These are phyloP conservation scores for Eupithecia exiguata DNA, from an alignment of 2,888 invertebrate genomes.

Conservation along the genomic window DNA sequence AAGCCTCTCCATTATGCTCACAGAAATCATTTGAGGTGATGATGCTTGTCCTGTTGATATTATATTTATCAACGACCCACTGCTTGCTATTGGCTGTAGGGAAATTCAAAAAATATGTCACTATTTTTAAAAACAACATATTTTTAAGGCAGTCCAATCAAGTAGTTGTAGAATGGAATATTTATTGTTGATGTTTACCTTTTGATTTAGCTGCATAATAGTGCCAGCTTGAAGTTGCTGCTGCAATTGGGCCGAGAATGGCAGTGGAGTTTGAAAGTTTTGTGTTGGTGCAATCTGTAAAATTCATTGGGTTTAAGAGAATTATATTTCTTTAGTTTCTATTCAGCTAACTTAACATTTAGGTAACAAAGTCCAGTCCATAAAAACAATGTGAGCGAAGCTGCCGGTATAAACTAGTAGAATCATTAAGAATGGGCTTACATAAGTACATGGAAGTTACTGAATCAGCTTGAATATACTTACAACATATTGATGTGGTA, in stretches of 20 bases:
- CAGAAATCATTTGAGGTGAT: conserved; percentile 76
- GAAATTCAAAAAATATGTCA: conserved; percentile 44
- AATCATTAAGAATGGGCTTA: not conserved
- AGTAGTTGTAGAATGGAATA: conserved; percentile 10
- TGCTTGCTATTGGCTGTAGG: conserved; percentile 78
- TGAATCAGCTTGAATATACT: conserved; percentile 48
- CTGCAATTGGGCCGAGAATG: conserved; percentile 72
- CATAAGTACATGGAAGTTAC: not conserved
- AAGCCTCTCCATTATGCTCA: conserved; percentile 62
- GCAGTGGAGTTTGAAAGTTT: conserved; percentile 70
- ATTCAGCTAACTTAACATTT: not conserved
- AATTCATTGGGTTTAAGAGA: not conserved
- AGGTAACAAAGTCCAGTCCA: not conserved
- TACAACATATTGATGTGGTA: conserved; percentile 79
- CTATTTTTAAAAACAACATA: not conserved
- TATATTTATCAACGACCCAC: conserved; percentile 81
- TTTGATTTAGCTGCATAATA: conserved; percentile 79
- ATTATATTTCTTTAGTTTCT: not conserved
- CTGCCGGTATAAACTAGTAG: not conserved
- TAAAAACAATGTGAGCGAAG: not conserved
- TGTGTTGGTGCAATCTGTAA: conserved; percentile 76
- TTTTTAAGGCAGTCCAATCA: not conserved
- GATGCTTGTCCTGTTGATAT: conserved; percentile 81
- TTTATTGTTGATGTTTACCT: conserved; percentile 55
- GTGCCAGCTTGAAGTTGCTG: conserved; percentile 78